Evolutionary conservation across 2,888 invertebrate species (phyloP), one percentile per base, ranked within the genome.

Genomic region (Euphydryas editha): DNA sequence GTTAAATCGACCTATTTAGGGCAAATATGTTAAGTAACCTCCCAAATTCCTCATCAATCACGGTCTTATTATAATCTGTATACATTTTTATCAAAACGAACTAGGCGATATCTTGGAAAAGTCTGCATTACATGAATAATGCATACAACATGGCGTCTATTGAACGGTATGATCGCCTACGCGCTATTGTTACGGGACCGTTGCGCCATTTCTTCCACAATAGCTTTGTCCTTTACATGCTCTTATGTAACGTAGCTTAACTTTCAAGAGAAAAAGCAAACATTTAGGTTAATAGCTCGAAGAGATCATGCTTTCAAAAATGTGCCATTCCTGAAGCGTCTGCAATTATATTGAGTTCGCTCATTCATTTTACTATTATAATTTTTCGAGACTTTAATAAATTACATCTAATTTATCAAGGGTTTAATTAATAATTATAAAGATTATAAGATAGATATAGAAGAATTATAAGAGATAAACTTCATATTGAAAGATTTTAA

Each of bases 111-210:
- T 68, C 68, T 68, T 65, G 62, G 65, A 62, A 68, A 65, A 64
- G 55, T 71, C 65, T 72, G 66, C 64, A 65, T 65, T 65, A 56
- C 61, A 72, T 73, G 72, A 72, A 73, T 73, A 69, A 70, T 73
- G 71, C 70, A 68, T 73, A 66, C 65, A 67, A 65, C 66, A 72
- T 67, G 68, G 62, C 68, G 69, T 71, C 67, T 72, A 74, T 73
- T 71, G 73, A 74, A 73, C 72, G 68, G 62, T 64, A 69, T 65
- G 73, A 73, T 73, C 72, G 73, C 68, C 71, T 69, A 61, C 63
- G 68, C 46, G 60, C 70, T 57, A 68, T 72, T 72, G 72, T 72
- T 61, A 51, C 51, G 51, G 51, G 68, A 68, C 57, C 69, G 65
- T 55, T 69, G 71, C 65, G 58, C 69, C 69, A 67, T 69, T 66